These are phyloP conservation scores for Xestia rhomboidea DNA, from an alignment of 2,888 invertebrate genomes.

Conservation along the genomic window DNA sequence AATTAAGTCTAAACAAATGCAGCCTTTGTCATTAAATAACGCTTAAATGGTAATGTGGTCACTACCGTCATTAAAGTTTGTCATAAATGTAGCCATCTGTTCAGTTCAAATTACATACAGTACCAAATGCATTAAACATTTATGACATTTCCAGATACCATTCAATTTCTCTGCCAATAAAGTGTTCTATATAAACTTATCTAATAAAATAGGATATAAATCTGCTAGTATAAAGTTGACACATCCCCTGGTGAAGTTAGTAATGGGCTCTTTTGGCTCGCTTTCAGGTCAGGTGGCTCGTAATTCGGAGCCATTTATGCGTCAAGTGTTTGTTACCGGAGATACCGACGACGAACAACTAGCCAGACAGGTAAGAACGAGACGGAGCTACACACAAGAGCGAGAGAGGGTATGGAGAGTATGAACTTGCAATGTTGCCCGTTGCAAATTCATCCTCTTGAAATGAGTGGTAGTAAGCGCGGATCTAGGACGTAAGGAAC, in stretches of 20 bases:
- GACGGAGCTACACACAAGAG: constrained; percentile 53
- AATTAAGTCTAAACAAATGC: constrained; percentile 26
- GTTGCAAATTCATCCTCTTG: constrained; percentile 83
- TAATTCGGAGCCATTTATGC: constrained; percentile 98
- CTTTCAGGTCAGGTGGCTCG: constrained; percentile 95
- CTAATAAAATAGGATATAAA: constrained; percentile 21
- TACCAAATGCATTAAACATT: constrained; percentile 48
- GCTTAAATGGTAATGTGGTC: constrained; percentile 67
- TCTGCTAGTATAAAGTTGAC: constrained; percentile 48
- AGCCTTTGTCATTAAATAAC: constrained; percentile 53
- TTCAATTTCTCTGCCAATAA: constrained; percentile 47
- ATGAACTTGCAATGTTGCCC: constrained; percentile 82
- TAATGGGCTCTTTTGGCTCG: constrained; percentile 85
- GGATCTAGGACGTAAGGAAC: constrained; percentile 78
- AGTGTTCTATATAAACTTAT: constrained; percentile 37
- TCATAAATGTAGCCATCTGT: constrained; percentile 59
- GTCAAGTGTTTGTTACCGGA: constrained; percentile 97
- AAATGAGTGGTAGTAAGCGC: constrained; percentile 47
- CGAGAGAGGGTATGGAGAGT: constrained; percentile 69
- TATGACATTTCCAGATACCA: constrained; percentile 58
- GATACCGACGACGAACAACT: constrained; percentile 91
- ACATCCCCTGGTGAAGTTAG: constrained; percentile 71
- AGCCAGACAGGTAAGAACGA: constrained; percentile 91
- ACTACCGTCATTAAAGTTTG: constrained; percentile 51
- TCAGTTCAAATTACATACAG: constrained; percentile 44